A percentile compares a stretch with the other conserved stretches of the same genome.
These are phyloP conservation scores for Oenanthe melanoleuca DNA, from an alignment of 2,113 vertebrate genomes.

Conservation along the genomic window DNA sequence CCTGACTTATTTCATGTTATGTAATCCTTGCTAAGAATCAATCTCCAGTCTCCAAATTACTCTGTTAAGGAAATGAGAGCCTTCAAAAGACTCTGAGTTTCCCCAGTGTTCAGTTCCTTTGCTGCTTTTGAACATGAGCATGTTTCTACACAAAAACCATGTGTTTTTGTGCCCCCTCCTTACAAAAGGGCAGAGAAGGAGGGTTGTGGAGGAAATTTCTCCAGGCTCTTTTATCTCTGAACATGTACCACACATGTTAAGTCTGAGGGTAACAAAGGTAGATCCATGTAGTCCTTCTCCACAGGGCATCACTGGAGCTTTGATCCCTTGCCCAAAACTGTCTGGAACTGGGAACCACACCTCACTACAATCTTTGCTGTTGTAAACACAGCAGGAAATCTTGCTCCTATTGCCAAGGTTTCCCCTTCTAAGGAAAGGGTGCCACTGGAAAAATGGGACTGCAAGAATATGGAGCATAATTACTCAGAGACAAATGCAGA, in stretches of 20 bases:
- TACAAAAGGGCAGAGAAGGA: background rate
- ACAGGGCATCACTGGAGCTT: background rate
- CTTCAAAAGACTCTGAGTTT: background rate
- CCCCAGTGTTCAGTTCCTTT: background rate
- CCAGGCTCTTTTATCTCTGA: background rate
- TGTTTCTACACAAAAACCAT: background rate
- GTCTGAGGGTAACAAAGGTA: background rate
- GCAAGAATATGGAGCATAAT: background rate
- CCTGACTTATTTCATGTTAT: background rate
- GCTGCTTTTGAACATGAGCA: fast-evolving
- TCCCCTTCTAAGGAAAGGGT: background rate
- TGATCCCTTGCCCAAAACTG: background rate
- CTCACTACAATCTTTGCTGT: background rate
- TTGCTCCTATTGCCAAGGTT: background rate
- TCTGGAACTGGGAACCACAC: background rate
- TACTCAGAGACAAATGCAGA: background rate
- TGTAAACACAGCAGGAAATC: background rate
- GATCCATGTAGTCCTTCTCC: background rate
- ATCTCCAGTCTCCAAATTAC: background rate
- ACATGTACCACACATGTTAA: background rate
- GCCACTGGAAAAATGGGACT: background rate
- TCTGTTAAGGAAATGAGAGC: background rate
- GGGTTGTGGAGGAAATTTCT: background rate
- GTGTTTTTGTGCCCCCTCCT: background rate
- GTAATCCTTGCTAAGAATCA: background rate